phyloP scores from a whole-genome alignment of 2,888 invertebrate genomes.

The Eristalis pertinax region DNA sequence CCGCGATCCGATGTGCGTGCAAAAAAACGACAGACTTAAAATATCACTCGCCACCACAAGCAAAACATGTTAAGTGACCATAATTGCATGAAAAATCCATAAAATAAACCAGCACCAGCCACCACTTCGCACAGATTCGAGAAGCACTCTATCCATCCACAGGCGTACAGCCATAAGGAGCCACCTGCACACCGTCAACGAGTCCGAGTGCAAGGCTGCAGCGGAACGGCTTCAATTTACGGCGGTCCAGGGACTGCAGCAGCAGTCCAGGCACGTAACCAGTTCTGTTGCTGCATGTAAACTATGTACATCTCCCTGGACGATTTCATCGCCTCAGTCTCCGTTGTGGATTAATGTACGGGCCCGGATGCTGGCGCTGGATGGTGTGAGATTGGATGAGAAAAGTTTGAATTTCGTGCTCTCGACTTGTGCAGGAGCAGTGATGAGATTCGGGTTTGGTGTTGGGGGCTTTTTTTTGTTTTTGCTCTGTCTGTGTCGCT shows the following conservation, averaged over 20 bases:
- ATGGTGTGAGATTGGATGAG: conserved; percentile 40
- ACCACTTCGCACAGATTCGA: not conserved
- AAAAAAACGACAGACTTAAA: too few species aligned
- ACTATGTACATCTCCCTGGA: conserved; percentile 31
- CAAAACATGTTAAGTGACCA: not conserved
- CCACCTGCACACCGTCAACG: not conserved
- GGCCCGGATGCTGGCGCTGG: conserved; percentile 6
- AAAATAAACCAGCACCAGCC: not conserved
- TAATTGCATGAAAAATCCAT: not conserved
- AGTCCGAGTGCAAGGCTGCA: not conserved
- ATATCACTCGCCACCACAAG: too few species aligned
- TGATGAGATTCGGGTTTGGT: not conserved
- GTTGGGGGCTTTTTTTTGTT: not conserved
- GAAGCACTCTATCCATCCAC: not conserved
- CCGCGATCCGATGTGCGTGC: too few species aligned
- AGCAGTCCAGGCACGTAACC: not conserved
- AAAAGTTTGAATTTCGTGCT: conserved; percentile 16
- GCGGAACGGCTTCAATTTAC: not conserved
- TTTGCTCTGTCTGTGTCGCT: too few species aligned
- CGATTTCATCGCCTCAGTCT: conserved; percentile 52
- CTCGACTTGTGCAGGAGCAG: not conserved
- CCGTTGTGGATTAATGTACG: conserved; percentile 23
- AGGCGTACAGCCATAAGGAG: not conserved
- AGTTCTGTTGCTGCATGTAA: not conserved
- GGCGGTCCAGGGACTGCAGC: not conserved